Evolutionary conservation across 2,113 vertebrate species (phyloP).

Genomic region (Trogon melanurus): DNA sequence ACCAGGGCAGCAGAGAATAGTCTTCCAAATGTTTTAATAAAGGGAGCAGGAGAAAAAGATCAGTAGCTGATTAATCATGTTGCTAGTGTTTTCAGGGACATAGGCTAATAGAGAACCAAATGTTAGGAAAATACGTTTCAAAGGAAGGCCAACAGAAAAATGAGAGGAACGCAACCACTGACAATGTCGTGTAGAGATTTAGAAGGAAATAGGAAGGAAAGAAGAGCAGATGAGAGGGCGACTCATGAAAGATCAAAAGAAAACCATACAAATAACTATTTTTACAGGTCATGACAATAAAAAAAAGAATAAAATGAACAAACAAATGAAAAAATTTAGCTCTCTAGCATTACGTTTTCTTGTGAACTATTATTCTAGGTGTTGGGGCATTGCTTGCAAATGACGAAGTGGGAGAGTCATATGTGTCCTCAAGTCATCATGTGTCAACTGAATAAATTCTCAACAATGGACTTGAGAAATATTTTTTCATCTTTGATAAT

Average conservation of each 20-base stretch:
- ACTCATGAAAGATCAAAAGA: background rate
- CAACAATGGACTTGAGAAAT: background rate
- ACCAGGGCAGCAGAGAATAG: background rate
- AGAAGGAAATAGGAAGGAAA: background rate
- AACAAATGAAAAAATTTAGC: background rate
- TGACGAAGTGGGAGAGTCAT: background rate
- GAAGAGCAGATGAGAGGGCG: background rate
- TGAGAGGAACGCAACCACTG: background rate
- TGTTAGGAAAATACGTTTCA: constrained; percentile 38
- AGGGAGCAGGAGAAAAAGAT: constrained; percentile 30
- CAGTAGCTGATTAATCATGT: constrained; percentile 35
- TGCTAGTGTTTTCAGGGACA: constrained; percentile 26
- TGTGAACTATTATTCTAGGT: background rate
- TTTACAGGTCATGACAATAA: background rate
- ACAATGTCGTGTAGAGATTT: background rate
- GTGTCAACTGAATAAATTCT: background rate
- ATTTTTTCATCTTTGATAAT: background rate
- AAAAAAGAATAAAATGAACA: background rate
- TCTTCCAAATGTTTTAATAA: constrained; percentile 20
- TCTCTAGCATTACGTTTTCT: background rate
- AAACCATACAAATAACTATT: background rate
- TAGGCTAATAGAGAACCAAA: constrained; percentile 26
- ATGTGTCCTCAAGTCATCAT: background rate
- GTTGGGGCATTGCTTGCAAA: background rate
- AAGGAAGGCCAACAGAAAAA: constrained; percentile 24